Evolutionary conservation across 37 sponge, comb jelly and placozoan species (phyloP), one percentile per base, ranked within the genome.

Genomic region (Halichondria panicea): DNA sequence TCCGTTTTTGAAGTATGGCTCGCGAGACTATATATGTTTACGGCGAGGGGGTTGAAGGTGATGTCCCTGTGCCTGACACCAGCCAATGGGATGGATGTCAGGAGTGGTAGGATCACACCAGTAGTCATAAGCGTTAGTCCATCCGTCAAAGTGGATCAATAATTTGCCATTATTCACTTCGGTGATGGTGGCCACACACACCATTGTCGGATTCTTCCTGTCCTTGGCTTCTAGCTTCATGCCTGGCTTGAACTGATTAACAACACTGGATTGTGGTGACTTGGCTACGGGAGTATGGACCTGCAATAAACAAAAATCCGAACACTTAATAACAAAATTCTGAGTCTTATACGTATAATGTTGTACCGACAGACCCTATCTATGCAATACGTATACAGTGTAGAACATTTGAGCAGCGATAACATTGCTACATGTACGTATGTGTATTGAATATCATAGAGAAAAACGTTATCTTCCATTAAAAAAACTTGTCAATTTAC

Each of bases 81-180:
- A 92, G 39, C 80, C 81, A 24, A 50, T 36, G 4, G 93, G 93
- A 52, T 92, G 93, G 42, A 92, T 83, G 66, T 87, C 85, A n/a
- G 76, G 32, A 19, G 79, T 75, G 40, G 59, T 63, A 0, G 77
- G 73, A 13, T 59, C 37, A 43, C 91, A 89, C 84, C 84, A 83
- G 76, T 90, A 94, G 88, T 94, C 88, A 54, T 89, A 87, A 1
- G 58, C 6, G 4, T 63, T 39, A 4, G 37, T 18, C 94, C 91
- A 94, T 4, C 94, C 88, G 74, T 94, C 94, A 71, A 94, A 94
- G 32, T 86, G 92, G 33, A 94, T 94, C 75, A 83, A 52, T 25
- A 94, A 45, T 41, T 79, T n/a, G 0, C 68, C 73, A 36, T 80
- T 59, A 43, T 70, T 72, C 13, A 94, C 68, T 28, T 63, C 64